phyloP scores from a whole-genome alignment of 2,113 vertebrate genomes.

The Hemibagrus wyckioides region DNA sequence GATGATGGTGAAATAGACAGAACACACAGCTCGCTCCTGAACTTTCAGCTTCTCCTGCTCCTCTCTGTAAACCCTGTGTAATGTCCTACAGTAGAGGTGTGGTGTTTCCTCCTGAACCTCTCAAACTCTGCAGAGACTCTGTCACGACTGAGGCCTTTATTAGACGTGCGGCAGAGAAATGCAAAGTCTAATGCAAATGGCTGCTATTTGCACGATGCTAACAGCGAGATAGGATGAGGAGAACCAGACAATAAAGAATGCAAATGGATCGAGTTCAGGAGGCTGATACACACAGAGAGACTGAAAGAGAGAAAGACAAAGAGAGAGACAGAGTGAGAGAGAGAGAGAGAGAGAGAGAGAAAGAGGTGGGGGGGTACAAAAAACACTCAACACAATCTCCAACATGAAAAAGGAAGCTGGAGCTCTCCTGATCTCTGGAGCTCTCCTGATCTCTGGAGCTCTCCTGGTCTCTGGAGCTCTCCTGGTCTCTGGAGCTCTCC shows the following conservation, averaged over 20 bases:
- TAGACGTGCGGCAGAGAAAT: conserved; percentile 46
- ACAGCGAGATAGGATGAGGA: conserved; percentile 20
- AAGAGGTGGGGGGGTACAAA: neutral
- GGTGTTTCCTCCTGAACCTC: conserved; percentile 34
- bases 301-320: neutral
- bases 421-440: neutral
- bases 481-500: neutral
- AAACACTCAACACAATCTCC: conserved; percentile 21
- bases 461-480: neutral
- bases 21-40: neutral
- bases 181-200: conserved; percentile 50
- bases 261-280: conserved; percentile 40
- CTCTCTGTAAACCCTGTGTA: neutral
- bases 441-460: too few species aligned
- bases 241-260: conserved; percentile 47
- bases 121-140: conserved; percentile 3
- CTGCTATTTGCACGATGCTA: conserved; percentile 49
- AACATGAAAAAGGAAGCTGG: neutral
- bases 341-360: neutral
- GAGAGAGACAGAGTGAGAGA: neutral
- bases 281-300: conserved; percentile 3
- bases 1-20: too few species aligned
- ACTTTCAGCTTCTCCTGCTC: neutral
- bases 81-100: neutral
- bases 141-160: conserved; percentile 26